Conservation (phyloP, 2,113 vertebrate species). For the Thamnophis sirtalis region DNA sequence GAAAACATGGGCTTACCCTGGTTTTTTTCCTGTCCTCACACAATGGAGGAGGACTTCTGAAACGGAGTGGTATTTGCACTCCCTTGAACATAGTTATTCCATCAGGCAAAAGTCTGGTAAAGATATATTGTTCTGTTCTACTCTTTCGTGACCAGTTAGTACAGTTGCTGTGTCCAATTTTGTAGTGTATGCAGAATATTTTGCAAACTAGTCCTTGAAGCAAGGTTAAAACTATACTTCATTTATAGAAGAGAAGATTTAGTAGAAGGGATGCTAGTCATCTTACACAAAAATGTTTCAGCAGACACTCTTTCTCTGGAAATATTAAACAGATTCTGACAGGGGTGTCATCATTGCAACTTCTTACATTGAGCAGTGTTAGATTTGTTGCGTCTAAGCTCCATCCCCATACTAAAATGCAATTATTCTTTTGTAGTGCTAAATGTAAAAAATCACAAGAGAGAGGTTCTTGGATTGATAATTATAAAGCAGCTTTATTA, state of each 20-base stretch:
- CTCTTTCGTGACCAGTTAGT: not conserved
- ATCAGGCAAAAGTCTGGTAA: not conserved
- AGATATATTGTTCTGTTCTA: not conserved
- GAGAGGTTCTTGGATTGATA: slow-evolving; percentile 43
- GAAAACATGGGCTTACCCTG: not conserved
- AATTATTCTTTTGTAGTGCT: slow-evolving; percentile 14
- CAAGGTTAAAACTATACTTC: not conserved
- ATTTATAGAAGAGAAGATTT: not conserved
- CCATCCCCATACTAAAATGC: not conserved
- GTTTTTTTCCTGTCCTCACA: not conserved
- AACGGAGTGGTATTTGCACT: not conserved
- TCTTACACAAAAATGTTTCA: not conserved
- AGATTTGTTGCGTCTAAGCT: not conserved
- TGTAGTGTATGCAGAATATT: not conserved
- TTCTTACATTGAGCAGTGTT: not conserved
- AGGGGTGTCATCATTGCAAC: not conserved
- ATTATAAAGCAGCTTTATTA: slow-evolving; percentile 61
- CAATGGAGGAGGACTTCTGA: not conserved
- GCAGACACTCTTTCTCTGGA: not conserved
- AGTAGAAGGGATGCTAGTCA: not conserved
- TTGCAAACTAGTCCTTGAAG: not conserved
- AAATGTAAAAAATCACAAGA: slow-evolving; percentile 33
- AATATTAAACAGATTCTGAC: not conserved
- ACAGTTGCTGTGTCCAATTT: not conserved
- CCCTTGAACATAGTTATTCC: not conserved